Percentiles rank a stretch among this genome's conserved stretches.
Conservation (phyloP, 2,797 vertebrate species). For the Tauraco hartlaubi region DNA sequence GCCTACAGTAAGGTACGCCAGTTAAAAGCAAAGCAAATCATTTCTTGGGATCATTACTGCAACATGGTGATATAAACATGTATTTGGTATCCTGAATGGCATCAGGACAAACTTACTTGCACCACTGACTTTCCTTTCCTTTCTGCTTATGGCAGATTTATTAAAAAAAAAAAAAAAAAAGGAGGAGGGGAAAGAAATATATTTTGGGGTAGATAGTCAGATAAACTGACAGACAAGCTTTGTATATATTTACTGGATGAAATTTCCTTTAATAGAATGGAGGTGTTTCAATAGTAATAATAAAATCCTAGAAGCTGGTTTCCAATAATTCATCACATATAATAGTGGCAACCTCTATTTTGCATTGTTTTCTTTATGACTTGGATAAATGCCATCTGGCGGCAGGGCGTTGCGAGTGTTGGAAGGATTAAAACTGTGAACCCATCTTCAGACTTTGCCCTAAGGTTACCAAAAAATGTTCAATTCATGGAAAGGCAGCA, state of each 20-base stretch:
- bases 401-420: background rate
- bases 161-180: background rate
- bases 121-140: background rate
- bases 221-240: background rate
- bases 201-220: background rate
- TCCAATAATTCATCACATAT: background rate
- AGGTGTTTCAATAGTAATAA: background rate
- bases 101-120: background rate
- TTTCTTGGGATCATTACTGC: background rate
- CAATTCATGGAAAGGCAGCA: background rate
- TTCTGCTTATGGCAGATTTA: background rate
- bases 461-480: background rate
- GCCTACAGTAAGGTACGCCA: background rate
- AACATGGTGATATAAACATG: background rate
- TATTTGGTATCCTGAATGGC: background rate
- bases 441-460: background rate
- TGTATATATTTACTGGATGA: background rate
- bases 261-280: conserved; percentile 12
- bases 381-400: background rate
- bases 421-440: background rate
- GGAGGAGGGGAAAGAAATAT: background rate
- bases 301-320: background rate
- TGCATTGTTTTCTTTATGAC: background rate
- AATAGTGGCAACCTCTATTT: background rate
- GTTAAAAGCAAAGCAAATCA: background rate